Percentiles rank a stretch among this genome's conserved stretches.
phyloP scores from a whole-genome alignment of 2,797 vertebrate genomes.

The Phyllotis vaccarum region DNA sequence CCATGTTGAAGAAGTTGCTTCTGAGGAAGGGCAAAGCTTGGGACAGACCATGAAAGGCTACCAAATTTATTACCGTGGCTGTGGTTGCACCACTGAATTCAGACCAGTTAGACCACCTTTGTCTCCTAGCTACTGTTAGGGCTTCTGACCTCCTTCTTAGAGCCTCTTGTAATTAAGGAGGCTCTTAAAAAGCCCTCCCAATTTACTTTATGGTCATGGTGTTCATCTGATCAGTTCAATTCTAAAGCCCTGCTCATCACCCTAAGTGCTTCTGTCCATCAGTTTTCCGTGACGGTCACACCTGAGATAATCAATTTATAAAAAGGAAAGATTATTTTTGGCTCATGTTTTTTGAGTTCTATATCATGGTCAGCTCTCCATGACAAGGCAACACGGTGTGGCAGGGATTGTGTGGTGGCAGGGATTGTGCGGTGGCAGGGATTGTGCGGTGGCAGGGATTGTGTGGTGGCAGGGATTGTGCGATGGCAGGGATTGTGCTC shows the following conservation, averaged over 20 bases:
- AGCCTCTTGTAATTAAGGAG: no score
- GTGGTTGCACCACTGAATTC: neutral
- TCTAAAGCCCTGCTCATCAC: neutral
- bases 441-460: neutral
- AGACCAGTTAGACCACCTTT: neutral
- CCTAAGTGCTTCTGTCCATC: neutral
- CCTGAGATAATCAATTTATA: neutral
- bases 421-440: neutral
- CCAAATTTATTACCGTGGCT: constrained; percentile 1
- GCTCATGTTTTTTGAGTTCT: neutral
- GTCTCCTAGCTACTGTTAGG: neutral
- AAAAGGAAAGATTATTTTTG: neutral
- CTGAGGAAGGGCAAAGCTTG: constrained; percentile 29
- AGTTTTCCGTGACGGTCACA: neutral
- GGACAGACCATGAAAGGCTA: constrained; percentile 27
- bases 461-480: no score
- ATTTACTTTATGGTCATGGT: no score
- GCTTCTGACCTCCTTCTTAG: neutral
- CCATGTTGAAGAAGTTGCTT: constrained; percentile 31
- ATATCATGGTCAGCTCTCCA: neutral
- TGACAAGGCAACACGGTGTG: neutral
- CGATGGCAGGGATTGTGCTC: no score
- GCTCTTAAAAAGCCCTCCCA: no score
- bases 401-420: neutral
- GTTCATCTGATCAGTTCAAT: neutral